Conservation (phyloP, 1,140 invertebrate genomes). For the Macrobrachium nipponense region DNA sequence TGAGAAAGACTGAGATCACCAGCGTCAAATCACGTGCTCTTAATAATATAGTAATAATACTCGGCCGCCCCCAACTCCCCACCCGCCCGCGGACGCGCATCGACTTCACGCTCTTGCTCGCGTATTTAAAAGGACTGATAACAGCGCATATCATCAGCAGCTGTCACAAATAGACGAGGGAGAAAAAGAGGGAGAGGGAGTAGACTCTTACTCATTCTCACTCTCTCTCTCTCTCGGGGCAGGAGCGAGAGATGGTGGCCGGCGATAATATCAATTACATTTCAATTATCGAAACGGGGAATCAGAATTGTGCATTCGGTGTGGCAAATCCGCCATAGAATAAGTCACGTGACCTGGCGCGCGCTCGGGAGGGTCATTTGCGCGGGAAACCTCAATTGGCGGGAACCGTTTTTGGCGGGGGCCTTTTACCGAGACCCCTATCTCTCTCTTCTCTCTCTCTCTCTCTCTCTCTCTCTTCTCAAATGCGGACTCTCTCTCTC, state of each 20-base stretch:
- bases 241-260: constrained; percentile 1
- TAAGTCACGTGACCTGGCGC: constrained; percentile 34
- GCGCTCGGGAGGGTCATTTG: neutral
- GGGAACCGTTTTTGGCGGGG: neutral
- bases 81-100: neutral
- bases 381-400: constrained; percentile 18
- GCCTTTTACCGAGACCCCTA: neutral
- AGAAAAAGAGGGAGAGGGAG: neutral
- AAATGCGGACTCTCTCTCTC: neutral
- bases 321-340: constrained; percentile 23
- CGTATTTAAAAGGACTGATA: constrained; percentile 9
- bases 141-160: neutral
- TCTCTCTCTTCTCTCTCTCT: neutral
- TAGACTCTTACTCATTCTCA: neutral
- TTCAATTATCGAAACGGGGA: constrained; percentile 18
- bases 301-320: constrained; percentile 38
- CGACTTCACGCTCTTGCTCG: neutral
- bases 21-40: too few species aligned
- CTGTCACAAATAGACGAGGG: neutral
- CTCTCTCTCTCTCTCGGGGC: neutral
- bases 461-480: too few species aligned
- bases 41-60: too few species aligned
- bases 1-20: neutral
- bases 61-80: too few species aligned
- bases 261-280: constrained; percentile 43